Percentiles rank a stretch among this genome's conserved stretches.
Evolutionary conservation across 2,797 vertebrate species (phyloP).

Genomic region (Eremophila alpestris): DNA sequence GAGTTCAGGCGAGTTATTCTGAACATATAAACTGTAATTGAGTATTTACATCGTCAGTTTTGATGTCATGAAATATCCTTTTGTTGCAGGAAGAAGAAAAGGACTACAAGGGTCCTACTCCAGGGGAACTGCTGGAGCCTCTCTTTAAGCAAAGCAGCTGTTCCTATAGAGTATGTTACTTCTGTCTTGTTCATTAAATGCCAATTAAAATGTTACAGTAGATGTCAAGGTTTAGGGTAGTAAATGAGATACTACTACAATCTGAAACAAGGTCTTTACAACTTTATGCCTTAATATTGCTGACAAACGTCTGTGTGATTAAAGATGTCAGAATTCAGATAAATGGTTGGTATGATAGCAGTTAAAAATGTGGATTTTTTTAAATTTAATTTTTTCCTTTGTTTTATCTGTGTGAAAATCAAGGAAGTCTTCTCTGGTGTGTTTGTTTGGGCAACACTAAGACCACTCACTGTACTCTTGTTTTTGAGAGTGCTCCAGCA

Average conservation of each 20-base stretch:
- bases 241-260: background rate
- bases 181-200: background rate
- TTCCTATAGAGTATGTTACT: conserved; percentile 89
- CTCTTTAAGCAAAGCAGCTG: conserved; percentile 98
- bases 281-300: background rate
- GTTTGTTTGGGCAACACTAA: background rate
- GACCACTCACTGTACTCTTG: background rate
- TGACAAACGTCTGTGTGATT: background rate
- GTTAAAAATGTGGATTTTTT: background rate
- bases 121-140: conserved; percentile 87
- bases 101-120: conserved; percentile 86
- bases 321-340: background rate
- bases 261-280: background rate
- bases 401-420: background rate
- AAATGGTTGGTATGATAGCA: background rate
- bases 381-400: background rate
- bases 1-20: background rate
- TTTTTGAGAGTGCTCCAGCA: background rate
- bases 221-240: background rate
- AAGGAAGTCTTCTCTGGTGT: background rate
- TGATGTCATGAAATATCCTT: background rate
- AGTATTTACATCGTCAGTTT: background rate
- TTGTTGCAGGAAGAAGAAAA: conserved; percentile 85
- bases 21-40: background rate
- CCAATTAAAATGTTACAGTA: background rate